Conservation (phyloP, 2,113 vertebrate species). For the Labrus mixtus region DNA sequence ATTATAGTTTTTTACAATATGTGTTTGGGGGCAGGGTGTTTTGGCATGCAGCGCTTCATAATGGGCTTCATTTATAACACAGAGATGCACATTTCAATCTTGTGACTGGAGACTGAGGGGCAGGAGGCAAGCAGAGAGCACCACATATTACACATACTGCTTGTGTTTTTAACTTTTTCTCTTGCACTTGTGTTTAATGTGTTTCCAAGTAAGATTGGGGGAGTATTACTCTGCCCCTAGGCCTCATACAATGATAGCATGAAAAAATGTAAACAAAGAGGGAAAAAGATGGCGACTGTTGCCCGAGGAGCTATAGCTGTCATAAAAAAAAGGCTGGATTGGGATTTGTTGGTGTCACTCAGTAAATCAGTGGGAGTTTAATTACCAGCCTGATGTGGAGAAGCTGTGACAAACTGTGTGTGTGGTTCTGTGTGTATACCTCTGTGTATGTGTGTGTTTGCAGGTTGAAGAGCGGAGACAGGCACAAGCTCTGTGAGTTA, state of each 20-base stretch:
- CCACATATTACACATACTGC: not conserved
- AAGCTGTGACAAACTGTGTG: conserved; percentile 84
- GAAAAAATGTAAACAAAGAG: conserved; percentile 46
- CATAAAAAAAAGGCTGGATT: conserved; percentile 93
- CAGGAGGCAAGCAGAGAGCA: conserved; percentile 22
- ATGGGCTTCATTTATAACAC: conserved; percentile 67
- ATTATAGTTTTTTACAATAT: conserved; percentile 57
- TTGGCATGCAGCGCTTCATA: conserved; percentile 27
- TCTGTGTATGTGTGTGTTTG: conserved; percentile 39
- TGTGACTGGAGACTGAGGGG: conserved; percentile 60
- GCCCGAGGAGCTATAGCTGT: conserved; percentile 91
- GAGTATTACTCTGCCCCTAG: conserved; percentile 48
- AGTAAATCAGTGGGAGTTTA: conserved; percentile 98
- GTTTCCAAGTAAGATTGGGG: conserved; percentile 33
- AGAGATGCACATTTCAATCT: conserved; percentile 63
- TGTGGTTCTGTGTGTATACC: conserved; percentile 7
- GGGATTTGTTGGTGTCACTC: conserved; percentile 97
- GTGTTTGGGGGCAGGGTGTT: conserved; percentile 15
- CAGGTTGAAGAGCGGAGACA: conserved; percentile 85
- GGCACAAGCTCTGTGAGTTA: conserved; percentile 86
- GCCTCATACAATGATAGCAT: conserved; percentile 61
- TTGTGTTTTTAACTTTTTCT: conserved; percentile 21
- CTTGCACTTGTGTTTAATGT: conserved; percentile 33
- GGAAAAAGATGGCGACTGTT: conserved; percentile 82
- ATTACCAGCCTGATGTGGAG: conserved; percentile 92